Percentiles rank a stretch among this genome's conserved stretches.
phyloP scores from a whole-genome alignment of 2,888 invertebrate species.

The Girardia tigrina region DNA sequence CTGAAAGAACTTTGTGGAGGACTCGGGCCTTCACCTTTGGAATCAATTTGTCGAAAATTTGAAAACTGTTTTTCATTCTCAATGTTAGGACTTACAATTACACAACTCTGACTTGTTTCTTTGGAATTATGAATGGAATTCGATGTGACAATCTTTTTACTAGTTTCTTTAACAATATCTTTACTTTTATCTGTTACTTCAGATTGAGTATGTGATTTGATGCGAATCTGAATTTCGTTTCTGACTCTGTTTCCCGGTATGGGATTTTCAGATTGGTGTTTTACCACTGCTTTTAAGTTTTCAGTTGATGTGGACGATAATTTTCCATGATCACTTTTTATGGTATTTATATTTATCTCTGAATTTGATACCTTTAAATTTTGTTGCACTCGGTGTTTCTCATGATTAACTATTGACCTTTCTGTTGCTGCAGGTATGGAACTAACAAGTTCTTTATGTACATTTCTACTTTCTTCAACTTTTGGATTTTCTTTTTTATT shows the following conservation, averaged over 20 bases:
- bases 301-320: not conserved
- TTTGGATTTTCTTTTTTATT: not conserved
- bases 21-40: not conserved
- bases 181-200: not conserved
- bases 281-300: not conserved
- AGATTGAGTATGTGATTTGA: not conserved
- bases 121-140: not conserved
- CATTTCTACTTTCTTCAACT: not conserved
- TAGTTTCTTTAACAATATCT: not conserved
- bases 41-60: not conserved
- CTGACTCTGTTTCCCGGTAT: not conserved
- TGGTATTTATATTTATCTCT: not conserved
- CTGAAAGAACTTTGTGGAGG: not conserved
- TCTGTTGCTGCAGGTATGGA: not conserved
- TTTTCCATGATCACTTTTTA: not conserved
- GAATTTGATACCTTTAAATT: not conserved
- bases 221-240: not conserved
- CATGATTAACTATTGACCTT: not conserved
- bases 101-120: not conserved
- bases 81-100: not conserved
- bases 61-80: not conserved
- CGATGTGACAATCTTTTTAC: not conserved
- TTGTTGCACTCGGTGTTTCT: not conserved
- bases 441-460: not conserved
- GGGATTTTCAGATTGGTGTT: not conserved